These are phyloP conservation scores for Hyla sarda DNA, from an alignment of 2,113 vertebrate genomes.

Conservation along the genomic window DNA sequence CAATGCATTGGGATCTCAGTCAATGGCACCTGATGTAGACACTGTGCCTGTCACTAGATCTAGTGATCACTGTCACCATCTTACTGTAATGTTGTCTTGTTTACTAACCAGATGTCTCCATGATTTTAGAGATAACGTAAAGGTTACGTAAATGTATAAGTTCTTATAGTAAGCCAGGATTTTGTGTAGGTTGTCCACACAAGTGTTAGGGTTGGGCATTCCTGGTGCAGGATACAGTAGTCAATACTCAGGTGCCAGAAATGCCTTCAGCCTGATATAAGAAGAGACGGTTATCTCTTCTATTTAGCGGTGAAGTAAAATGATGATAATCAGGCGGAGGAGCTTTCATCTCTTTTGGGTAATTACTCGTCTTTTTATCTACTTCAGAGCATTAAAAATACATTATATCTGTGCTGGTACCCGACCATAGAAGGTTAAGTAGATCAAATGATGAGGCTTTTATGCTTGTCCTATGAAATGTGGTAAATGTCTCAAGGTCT, in stretches of 20 bases:
- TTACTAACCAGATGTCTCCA: constrained; percentile 27
- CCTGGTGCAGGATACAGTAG: not conserved
- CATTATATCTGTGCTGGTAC: constrained; percentile 7
- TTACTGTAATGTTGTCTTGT: not conserved
- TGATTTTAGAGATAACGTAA: not conserved
- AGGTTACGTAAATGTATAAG: not conserved
- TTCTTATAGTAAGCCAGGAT: not conserved
- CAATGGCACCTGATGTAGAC: not conserved
- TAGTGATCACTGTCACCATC: not conserved
- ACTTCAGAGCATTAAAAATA: constrained; percentile 16
- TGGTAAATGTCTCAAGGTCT: not conserved
- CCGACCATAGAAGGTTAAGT: not conserved
- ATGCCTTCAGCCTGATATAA: not conserved
- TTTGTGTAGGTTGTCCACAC: not conserved
- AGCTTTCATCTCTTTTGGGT: constrained; percentile 33
- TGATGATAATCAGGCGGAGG: constrained; percentile 5
- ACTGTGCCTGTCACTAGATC: constrained; percentile 11
- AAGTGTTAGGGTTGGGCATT: not conserved
- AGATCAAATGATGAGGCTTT: constrained; percentile 1
- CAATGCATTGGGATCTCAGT: not conserved
- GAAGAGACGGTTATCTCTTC: not conserved
- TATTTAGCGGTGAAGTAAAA: not conserved
- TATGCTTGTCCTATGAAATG: not conserved
- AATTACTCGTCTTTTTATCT: constrained; percentile 4
- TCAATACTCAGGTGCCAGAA: not conserved